phyloP scores from a whole-genome alignment of 2,113 vertebrate species.

The Triplophysa rosa region DNA sequence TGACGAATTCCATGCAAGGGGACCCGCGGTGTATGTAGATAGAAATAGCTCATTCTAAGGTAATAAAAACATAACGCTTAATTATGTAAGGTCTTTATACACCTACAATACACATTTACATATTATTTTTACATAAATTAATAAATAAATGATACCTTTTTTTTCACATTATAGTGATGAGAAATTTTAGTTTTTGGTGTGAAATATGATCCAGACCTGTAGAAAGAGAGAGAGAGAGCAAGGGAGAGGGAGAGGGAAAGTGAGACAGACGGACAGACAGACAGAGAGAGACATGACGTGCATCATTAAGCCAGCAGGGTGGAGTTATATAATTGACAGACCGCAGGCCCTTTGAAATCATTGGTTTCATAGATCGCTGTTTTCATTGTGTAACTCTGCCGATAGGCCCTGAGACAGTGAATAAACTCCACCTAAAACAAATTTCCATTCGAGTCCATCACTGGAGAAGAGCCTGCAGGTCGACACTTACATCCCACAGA shows the following conservation, averaged over 20 bases:
- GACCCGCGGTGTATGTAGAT: too few species aligned
- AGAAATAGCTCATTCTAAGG: too few species aligned
- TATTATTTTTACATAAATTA: too few species aligned
- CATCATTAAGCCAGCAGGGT: slow-evolving; percentile 10
- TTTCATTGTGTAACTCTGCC: slow-evolving; percentile 40
- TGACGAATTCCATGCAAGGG: too few species aligned
- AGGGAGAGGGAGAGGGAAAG: neutral
- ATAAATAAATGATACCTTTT: too few species aligned
- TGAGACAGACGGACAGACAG: neutral
- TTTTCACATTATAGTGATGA: too few species aligned
- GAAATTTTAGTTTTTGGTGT: too few species aligned
- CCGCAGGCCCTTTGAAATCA: slow-evolving; percentile 20
- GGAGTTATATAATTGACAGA: slow-evolving; percentile 32
- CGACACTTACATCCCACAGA: neutral
- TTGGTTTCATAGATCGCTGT: slow-evolving; percentile 25
- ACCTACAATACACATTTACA: too few species aligned
- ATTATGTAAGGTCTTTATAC: too few species aligned
- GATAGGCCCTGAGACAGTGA: slow-evolving; percentile 12
- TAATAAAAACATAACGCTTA: too few species aligned
- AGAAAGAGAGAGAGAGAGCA: too few species aligned
- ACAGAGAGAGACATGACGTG: slow-evolving; percentile 6
- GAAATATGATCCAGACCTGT: too few species aligned
- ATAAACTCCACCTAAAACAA: slow-evolving; percentile 30
- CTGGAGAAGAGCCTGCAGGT: slow-evolving; percentile 10
- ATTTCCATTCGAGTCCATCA: slow-evolving; percentile 28